Evolutionary conservation across 2,113 vertebrate species (phyloP).

Genomic region (Henicopernis longicauda): DNA sequence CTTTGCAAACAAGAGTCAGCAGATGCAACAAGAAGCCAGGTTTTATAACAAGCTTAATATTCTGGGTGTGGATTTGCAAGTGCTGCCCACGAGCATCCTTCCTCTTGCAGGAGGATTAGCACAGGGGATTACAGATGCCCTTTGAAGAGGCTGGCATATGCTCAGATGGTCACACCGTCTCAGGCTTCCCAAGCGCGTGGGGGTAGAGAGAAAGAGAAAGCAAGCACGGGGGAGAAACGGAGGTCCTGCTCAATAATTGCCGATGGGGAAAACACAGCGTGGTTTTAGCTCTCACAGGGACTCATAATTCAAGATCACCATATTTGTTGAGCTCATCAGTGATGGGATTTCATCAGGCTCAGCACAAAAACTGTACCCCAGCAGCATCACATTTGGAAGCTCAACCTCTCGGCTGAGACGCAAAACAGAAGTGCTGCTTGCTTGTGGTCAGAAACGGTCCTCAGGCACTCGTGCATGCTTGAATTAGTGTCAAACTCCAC

Average conservation of each 20-base stretch:
- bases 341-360: not conserved
- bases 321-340: not conserved
- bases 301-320: not conserved
- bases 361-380: not conserved
- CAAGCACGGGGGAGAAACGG: not conserved
- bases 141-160: not conserved
- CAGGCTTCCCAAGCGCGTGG: not conserved
- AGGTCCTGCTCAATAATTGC: not conserved
- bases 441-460: not conserved
- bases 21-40: not conserved
- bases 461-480: not conserved
- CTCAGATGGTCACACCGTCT: not conserved
- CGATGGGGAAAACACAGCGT: not conserved
- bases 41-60: slow-evolving; percentile 34
- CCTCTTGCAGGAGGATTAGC: slow-evolving; percentile 31
- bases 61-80: slow-evolving; percentile 16
- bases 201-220: not conserved
- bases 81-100: not conserved
- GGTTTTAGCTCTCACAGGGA: not conserved
- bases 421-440: not conserved
- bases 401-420: not conserved
- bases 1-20: not conserved
- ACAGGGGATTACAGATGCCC: slow-evolving; percentile 10
- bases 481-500: not conserved
- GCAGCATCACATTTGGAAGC: not conserved